phyloP scores from a whole-genome alignment of 2,113 vertebrate genomes.

The Noturus placidus region DNA sequence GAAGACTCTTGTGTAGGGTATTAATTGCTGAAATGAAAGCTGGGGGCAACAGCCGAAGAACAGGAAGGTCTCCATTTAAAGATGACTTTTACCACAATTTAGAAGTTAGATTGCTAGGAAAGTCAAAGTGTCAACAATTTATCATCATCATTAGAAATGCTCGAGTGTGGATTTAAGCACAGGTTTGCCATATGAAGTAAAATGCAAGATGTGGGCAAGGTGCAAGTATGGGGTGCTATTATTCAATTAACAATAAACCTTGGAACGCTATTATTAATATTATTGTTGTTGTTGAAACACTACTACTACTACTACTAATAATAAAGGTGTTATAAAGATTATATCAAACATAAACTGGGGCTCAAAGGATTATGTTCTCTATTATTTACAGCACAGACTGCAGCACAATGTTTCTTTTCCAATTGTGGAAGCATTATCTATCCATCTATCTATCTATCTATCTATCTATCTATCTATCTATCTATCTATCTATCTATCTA shows the following conservation, averaged over 20 bases:
- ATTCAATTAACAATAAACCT: neutral
- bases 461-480: neutral
- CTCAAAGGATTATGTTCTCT: neutral
- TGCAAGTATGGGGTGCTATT: neutral
- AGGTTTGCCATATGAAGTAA: neutral
- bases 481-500: neutral
- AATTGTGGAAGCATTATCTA: neutral
- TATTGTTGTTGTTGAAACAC: neutral
- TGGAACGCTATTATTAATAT: neutral
- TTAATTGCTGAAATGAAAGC: slow-evolving; percentile 73
- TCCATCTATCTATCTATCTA: neutral
- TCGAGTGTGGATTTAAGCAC: neutral
- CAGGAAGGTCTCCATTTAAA: slow-evolving; percentile 31
- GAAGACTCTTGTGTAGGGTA: slow-evolving; percentile 64
- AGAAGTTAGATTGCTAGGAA: slow-evolving; percentile 55
- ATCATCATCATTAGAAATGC: neutral
- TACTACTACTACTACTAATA: neutral
- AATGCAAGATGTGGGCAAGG: neutral
- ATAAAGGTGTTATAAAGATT: neutral
- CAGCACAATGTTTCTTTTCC: neutral
- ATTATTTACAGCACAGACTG: neutral
- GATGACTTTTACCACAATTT: slow-evolving; percentile 47
- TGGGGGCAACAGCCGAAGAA: slow-evolving; percentile 40
- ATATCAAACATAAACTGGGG: neutral
- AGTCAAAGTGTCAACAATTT: slow-evolving; percentile 26